Base-by-base conservation (phyloP, 2,113 vertebrate species). In the Elephas maximus region DNA sequence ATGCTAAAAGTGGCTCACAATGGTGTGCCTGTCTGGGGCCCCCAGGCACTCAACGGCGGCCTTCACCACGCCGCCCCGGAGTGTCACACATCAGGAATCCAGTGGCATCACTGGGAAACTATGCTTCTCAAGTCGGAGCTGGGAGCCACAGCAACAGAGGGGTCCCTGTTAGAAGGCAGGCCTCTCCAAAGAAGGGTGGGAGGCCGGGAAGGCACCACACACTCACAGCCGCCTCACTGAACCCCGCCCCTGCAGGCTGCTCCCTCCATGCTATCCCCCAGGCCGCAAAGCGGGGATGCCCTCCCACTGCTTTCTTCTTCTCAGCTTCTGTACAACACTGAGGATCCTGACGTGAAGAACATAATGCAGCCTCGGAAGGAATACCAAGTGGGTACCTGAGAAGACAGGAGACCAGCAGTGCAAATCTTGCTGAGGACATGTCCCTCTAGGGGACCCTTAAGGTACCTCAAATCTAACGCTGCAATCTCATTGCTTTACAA, bases 41-140 rank as follows among this genome's bases (percentile, higher is more conserved):
- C 83, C 0, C 5, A 60, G 91, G 89, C 96, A 91, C 97, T 98
- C 98, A 98, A 98, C 97, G 0, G 98, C 44, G 60, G 95, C 98
- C 98, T 98, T 99, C 97, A 98, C 95, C 45, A 26, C 5, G 63
- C 90, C 91, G 85, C 96, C 96, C 78, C 5, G 20, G 91, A 80
- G 92, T 96, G 98, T 99, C 99, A 99, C 97, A 96, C 96, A 23
- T 73, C 98, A 98, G 98, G 99, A 99, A 99, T 99, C 97, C 95
- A n/a, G 93, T 87, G 11, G 24, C 97, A 91, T 99, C 99, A 99
- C 94, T 97, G 95, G 97, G 97, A 98, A 99, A 99, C 98, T 98
- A 99, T 99, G 97, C 91, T 93, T 95, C 97, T 97, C 30, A 86
- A 97, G 96, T 83, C 0, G 0, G 94, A 86, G 45, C 88, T 93